Evolutionary conservation across 2,888 invertebrate species (phyloP).

Genomic region (Macroteleia sp.): DNA sequence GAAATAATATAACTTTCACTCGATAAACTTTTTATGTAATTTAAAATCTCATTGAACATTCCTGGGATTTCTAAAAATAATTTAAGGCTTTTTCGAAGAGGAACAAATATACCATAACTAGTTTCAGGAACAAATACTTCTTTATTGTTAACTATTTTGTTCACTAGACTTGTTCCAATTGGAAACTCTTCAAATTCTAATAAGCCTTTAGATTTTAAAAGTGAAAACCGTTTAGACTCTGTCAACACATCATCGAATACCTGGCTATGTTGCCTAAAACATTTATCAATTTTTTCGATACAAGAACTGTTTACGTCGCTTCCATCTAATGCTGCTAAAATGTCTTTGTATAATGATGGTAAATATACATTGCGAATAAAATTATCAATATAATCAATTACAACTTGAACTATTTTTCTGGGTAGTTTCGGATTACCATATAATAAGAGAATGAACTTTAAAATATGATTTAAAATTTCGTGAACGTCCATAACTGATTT

Average conservation of each 20-base stretch:
- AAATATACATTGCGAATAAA: no score
- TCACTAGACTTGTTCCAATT: background rate
- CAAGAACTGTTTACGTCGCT: no score
- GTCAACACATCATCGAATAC: no score
- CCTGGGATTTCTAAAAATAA: background rate
- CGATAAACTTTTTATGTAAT: background rate
- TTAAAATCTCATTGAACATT: background rate
- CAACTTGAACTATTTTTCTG: no score
- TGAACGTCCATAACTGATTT: no score
- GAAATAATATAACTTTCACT: background rate
- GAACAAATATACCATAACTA: background rate
- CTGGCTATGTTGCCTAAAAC: background rate
- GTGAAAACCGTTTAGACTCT: conserved; percentile 10
- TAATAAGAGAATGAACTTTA: no score
- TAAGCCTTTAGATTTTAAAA: conserved; percentile 4
- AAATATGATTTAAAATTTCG: no score
- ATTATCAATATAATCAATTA: no score
- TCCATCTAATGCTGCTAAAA: no score
- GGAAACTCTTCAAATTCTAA: conserved; percentile 14
- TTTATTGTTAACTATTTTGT: background rate
- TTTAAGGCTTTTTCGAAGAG: background rate
- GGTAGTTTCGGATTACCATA: no score
- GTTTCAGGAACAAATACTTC: background rate
- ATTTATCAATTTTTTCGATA: no score
- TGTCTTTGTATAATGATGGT: no score